Conservation (phyloP, 2,888 invertebrate genomes). For the Drosophila sordidapex region DNA sequence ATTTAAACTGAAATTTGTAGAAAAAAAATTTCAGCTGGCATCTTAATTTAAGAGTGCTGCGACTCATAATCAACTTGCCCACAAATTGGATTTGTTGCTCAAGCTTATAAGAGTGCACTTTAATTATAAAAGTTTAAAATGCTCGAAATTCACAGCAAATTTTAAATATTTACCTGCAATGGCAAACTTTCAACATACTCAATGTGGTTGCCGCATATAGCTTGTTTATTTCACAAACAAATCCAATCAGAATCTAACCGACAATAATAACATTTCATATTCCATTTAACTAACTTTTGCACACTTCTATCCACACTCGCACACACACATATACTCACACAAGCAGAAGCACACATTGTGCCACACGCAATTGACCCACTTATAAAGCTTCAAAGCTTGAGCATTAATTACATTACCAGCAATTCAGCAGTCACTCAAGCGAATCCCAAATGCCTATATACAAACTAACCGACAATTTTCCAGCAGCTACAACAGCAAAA, state of each 20-base stretch:
- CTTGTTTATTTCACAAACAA: slow-evolving; percentile 21
- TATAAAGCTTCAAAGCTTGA: slow-evolving; percentile 50
- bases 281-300: slow-evolving; percentile 43
- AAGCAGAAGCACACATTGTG: slow-evolving; percentile 2
- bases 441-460: slow-evolving; percentile 67
- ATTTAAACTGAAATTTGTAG: background rate
- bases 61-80: background rate
- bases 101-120: background rate
- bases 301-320: background rate
- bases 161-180: slow-evolving; percentile 8
- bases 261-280: slow-evolving; percentile 64
- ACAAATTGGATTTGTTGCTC: background rate
- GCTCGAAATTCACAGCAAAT: background rate
- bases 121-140: background rate
- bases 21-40: background rate
- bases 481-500: slow-evolving; percentile 32
- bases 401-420: slow-evolving; percentile 74
- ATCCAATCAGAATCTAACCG: slow-evolving; percentile 42
- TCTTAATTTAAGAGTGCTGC: background rate
- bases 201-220: slow-evolving; percentile 13
- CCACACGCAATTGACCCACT: slow-evolving; percentile 60
- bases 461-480: slow-evolving; percentile 70
- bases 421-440: slow-evolving; percentile 73
- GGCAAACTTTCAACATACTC: slow-evolving; percentile 13
- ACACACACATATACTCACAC: background rate